A percentile compares a stretch with the other conserved stretches of the same genome.
Evolutionary conservation across 2,888 invertebrate genomes (phyloP).

Genomic region (Tenodera sinensis): DNA sequence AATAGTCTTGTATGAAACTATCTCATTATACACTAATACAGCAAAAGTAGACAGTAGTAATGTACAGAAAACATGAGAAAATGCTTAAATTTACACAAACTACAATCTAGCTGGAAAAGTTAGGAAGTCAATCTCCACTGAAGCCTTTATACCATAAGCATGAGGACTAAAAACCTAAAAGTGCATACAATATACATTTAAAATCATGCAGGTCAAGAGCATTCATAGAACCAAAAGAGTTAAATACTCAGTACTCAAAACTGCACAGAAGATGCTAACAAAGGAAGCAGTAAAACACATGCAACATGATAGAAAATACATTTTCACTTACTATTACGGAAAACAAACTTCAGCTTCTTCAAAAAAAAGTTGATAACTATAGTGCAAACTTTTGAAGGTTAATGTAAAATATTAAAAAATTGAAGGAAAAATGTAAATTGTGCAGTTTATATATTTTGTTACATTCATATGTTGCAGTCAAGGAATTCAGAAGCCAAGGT

Average conservation of each 20-base stretch:
- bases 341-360: background rate
- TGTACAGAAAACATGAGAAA: background rate
- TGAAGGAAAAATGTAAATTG: background rate
- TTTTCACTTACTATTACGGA: background rate
- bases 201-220: background rate
- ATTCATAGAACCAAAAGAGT: background rate
- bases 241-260: background rate
- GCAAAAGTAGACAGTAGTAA: slow-evolving; percentile 17
- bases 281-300: background rate
- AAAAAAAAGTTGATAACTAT: background rate
- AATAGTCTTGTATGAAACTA: background rate
- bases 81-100: background rate
- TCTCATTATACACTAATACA: background rate
- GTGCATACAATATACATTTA: background rate
- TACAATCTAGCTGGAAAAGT: background rate
- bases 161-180: background rate
- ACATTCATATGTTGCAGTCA: background rate
- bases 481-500: background rate
- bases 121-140: background rate
- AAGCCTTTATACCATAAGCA: background rate
- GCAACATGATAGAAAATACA: background rate
- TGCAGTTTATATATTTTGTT: background rate
- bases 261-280: background rate
- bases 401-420: background rate
- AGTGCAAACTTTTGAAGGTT: background rate